A percentile compares a stretch with the other conserved stretches of the same genome.
phyloP scores from a whole-genome alignment of 2,888 invertebrate genomes.

The Netelia melanura region DNA sequence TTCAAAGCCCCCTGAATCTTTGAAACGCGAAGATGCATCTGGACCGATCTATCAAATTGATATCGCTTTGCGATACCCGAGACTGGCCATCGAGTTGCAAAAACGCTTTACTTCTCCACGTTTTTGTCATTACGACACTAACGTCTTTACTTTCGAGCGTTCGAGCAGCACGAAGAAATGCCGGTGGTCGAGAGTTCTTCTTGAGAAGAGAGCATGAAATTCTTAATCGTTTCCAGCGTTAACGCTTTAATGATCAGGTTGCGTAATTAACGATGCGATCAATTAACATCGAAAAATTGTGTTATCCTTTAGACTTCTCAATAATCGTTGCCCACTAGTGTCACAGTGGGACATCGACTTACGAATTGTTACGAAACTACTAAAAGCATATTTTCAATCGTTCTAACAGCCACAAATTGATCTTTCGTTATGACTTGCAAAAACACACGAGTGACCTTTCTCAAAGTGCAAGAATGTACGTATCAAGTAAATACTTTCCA shows the following conservation, averaged over 20 bases:
- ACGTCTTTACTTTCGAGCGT: constrained; percentile 2
- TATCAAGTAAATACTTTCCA: constrained; percentile 43
- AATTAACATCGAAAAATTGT: background rate
- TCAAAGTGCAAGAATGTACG: constrained; percentile 58
- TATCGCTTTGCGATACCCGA: constrained; percentile 27
- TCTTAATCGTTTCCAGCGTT: constrained; percentile 24
- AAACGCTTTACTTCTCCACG: constrained; percentile 11
- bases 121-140: constrained; percentile 18
- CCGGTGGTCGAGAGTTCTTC: constrained; percentile 23
- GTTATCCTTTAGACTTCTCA: background rate
- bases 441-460: constrained; percentile 59
- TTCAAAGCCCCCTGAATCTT: background rate
- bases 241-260: constrained; percentile 12
- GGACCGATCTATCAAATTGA: constrained; percentile 27
- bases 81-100: background rate
- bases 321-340: background rate
- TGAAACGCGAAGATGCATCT: constrained; percentile 1
- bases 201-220: constrained; percentile 7
- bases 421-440: background rate
- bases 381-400: constrained; percentile 22
- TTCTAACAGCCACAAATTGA: constrained; percentile 9
- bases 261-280: background rate
- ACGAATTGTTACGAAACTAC: constrained; percentile 9
- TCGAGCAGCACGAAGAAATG: background rate
- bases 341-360: constrained; percentile 4